Conservation (phyloP, 2,888 invertebrate species). For the Leptopilina drosophilae region DNA sequence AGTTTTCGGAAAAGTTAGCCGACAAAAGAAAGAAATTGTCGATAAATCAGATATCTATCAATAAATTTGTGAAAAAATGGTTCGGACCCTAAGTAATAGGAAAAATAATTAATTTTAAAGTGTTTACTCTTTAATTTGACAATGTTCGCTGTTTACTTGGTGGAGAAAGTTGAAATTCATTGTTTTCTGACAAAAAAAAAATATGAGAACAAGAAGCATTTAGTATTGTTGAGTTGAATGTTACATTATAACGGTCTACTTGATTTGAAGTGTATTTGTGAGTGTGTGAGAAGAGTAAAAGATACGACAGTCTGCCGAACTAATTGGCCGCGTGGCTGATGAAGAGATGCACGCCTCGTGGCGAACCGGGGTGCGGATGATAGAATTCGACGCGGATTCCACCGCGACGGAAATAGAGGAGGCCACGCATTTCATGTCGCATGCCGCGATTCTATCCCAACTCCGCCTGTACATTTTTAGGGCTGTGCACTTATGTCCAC, state of each 20-base stretch:
- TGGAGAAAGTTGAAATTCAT: too few relatives aligned
- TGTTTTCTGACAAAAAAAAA: too few relatives aligned
- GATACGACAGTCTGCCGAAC: slow-evolving; percentile 67
- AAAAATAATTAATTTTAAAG: too few relatives aligned
- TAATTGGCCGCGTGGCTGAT: slow-evolving; percentile 67
- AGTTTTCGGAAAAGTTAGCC: too few relatives aligned
- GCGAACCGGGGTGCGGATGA: slow-evolving; percentile 64
- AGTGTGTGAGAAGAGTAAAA: slow-evolving; percentile 29
- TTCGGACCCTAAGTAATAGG: too few relatives aligned
- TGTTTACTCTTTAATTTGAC: too few relatives aligned
- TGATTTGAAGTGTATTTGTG: too few relatives aligned
- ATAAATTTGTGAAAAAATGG: too few relatives aligned
- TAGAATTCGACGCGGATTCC: slow-evolving; percentile 74
- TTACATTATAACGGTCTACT: slow-evolving; percentile 1
- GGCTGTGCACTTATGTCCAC: slow-evolving; percentile 1
- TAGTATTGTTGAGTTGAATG: slow-evolving; percentile 13
- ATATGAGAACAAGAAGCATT: slow-evolving; percentile 2
- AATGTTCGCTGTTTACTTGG: too few relatives aligned
- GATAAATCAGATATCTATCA: too few relatives aligned
- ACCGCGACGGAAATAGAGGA: slow-evolving; percentile 73
- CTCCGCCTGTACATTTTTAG: slow-evolving; percentile 11
- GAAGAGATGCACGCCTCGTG: slow-evolving; percentile 57
- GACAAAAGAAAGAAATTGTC: too few relatives aligned
- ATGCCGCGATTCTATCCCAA: slow-evolving; percentile 54
- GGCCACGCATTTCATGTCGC: slow-evolving; percentile 63